Base-by-base conservation (phyloP, 2,797 vertebrate genomes). In the Siniperca obscura region DNA sequence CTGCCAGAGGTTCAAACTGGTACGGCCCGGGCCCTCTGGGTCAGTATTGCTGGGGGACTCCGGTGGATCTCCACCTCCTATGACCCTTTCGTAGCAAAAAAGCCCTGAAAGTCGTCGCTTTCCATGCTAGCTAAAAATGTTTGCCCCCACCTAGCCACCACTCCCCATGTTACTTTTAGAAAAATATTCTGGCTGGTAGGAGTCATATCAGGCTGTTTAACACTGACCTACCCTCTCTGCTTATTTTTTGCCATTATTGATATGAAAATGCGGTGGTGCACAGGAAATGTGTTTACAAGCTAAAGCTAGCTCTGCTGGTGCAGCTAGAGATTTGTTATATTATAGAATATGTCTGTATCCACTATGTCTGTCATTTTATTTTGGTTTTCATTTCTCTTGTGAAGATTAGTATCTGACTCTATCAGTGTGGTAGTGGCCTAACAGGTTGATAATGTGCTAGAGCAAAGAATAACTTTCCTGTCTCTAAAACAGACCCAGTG, bases 391-490 rank as follows among this genome's bases (percentile, higher is more conserved):
- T 2, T 40, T 55, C 50, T 61, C 71, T 38, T 34, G 25, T 59
- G 70, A 46, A 50, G 34, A 40, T 66, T 19, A 22, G 50, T 14
- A 17, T 65, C 40, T 34, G 52, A 69, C 65, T 81, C 9, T 36
- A 36, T 70, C 38, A 72, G 76, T 34, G 13, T 36, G 44, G 53
- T 13, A 2, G 19, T n/a, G 48, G 48, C 53, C 73, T 46, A 73
- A 60, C 53, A 83, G 61, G 81, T 61, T 78, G 75, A 86, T 84
- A 48, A 64, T 22, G n/a, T 59, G 68, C 81, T 65, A 12, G 48
- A 88, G 70, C 71, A 82, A 57, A 71, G 73, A 88, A 84, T 57
- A 85, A 77, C 53, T 70, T 74, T 36, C 46, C 66, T 52, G 77
- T 86, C 76, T 85, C 44, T n/a, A 17, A 76, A 56, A 70, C 34